phyloP scores from a whole-genome alignment of 2,888 invertebrate species.

The Brachyopa scutellaris region DNA sequence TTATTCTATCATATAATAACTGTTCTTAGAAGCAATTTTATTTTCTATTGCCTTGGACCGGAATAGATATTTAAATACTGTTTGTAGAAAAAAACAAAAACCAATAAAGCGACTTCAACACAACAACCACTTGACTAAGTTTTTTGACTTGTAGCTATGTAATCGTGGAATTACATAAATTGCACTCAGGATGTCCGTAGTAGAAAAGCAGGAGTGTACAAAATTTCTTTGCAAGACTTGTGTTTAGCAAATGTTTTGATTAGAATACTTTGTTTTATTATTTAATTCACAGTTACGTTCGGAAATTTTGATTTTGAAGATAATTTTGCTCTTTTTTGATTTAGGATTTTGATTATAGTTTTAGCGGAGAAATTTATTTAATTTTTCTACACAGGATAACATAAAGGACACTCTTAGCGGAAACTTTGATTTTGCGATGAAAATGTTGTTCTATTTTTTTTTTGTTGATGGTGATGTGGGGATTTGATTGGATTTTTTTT shows the following conservation, averaged over 20 bases:
- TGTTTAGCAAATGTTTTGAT: constrained; percentile 60
- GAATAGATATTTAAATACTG: constrained; percentile 37
- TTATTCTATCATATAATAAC: too few relatives aligned
- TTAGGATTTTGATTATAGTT: constrained; percentile 71
- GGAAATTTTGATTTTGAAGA: constrained; percentile 38
- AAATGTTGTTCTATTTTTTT: constrained; percentile 73
- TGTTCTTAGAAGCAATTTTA: constrained; percentile 30
- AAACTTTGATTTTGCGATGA: constrained; percentile 64
- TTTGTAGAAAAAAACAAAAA: constrained; percentile 17
- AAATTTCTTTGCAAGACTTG: not conserved
- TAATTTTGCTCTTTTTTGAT: constrained; percentile 67
- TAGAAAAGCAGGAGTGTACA: constrained; percentile 17
- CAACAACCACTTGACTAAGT: constrained; percentile 36
- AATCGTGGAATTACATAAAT: constrained; percentile 59
- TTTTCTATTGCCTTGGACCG: constrained; percentile 56
- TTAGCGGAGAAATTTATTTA: constrained; percentile 39
- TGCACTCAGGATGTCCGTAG: constrained; percentile 37
- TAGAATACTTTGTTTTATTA: constrained; percentile 47
- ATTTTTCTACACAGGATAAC: constrained; percentile 51
- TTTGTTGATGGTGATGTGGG: constrained; percentile 72
- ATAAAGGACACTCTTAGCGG: constrained; percentile 36
- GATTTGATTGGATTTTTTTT: constrained; percentile 73
- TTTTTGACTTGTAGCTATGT: constrained; percentile 21
- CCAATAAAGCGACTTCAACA: too few relatives aligned
- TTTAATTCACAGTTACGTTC: constrained; percentile 53